Evolutionary conservation across 2,888 invertebrate genomes (phyloP).

Genomic region (Ormyrus rosae): DNA sequence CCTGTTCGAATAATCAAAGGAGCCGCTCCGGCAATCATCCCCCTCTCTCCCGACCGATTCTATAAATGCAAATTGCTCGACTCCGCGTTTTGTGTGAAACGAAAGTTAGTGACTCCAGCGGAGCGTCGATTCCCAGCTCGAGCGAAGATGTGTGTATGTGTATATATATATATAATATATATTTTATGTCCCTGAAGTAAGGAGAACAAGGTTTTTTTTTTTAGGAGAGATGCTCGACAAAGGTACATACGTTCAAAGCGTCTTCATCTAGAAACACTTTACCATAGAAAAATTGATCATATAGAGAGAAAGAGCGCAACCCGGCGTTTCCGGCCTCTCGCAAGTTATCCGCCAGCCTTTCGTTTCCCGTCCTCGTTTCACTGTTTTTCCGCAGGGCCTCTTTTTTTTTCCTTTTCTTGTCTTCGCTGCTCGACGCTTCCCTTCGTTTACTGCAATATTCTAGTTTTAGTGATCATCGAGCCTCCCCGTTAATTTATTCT

Average conservation of each 20-base stretch:
- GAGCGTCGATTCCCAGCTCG: conserved; percentile 45
- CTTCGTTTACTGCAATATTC: background rate
- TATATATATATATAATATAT: conserved; percentile 34
- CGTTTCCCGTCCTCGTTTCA: background rate
- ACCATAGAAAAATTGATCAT: conserved; percentile 64
- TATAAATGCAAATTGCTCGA: no score
- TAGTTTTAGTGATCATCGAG: conserved; percentile 43
- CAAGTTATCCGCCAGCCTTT: conserved; percentile 64
- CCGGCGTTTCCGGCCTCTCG: conserved; percentile 65
- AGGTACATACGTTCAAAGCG: conserved; percentile 65
- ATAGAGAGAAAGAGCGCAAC: conserved; percentile 67
- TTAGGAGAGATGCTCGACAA: conserved; percentile 56
- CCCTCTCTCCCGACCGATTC: no score
- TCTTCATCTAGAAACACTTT: conserved; percentile 64
- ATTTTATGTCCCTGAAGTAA: conserved; percentile 50
- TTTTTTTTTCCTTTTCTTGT: background rate
- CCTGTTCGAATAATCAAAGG: background rate
- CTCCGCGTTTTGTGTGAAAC: no score
- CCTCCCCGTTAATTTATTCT: conserved; percentile 30
- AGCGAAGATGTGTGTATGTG: conserved; percentile 47
- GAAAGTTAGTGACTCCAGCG: background rate
- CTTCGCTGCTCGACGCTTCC: conserved; percentile 40
- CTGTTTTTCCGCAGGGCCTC: background rate
- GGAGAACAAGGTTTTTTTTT: conserved; percentile 56
- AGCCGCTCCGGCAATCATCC: no score